Evolutionary conservation across 2,113 vertebrate genomes (phyloP), one percentile per base, ranked within the genome.

Genomic region (Sphyrna mokarran): DNA sequence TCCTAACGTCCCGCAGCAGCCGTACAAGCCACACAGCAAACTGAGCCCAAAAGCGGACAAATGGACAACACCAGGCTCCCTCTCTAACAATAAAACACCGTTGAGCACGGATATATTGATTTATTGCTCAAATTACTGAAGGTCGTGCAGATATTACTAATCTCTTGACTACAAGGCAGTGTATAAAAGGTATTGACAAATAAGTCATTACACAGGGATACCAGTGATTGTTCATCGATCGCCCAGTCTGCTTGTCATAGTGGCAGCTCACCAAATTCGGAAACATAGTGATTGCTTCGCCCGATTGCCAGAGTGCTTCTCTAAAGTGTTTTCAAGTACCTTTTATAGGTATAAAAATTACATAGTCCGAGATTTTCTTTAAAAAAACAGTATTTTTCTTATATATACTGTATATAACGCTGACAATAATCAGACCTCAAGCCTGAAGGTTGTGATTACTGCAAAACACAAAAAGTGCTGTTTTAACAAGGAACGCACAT

Each of bases 151-250:
- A 68, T 93, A 68, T 66, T 68, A n/a, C 61, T 66, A 29, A 93
- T 37, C 63, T 66, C 14, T 91, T 37, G 29, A 58, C 26, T 90
- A 7, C 87, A n/a, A 29, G 33, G 5, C 89, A 93, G 61, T 40
- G 61, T 66, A 93, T 93, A 66, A 93, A 93, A 2, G 1, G 61
- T 93, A 93, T 93, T 93, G 89, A 93, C 89, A 93, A 93, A 93
- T 93, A 66, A 61, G 89, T 66, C 33, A 66, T 93, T 66, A 66
- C 89, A 66, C 89, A 23, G 89, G 61, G 61, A 66, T 66, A 66
- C 61, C 20, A 54, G 29, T 61, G 13, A 63, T 91, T 93, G 61
- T 93, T 37, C 63, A 93, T 37, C 58, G 61, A 93, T 93, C 87
- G 5, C 11, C n/a, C 87, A 14, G 87, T 83, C 80, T 83, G 16